Conservation (phyloP, 2,113 vertebrate species). For the Hemiprocne comata region DNA sequence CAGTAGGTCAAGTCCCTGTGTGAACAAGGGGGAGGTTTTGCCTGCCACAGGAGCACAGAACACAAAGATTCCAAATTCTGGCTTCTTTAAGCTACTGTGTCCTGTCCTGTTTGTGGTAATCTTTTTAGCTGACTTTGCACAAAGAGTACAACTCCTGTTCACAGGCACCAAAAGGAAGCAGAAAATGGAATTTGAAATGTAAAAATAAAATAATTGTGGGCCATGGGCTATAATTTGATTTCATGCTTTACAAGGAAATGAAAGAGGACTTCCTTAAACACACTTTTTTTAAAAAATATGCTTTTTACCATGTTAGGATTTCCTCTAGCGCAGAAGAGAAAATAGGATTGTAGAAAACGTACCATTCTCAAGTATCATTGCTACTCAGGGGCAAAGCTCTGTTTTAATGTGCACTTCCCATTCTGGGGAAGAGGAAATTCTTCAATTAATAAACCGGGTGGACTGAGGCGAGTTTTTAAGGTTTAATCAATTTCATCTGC, state of each 20-base stretch:
- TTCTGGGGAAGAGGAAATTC: constrained; percentile 86
- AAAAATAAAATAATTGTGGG: constrained; percentile 77
- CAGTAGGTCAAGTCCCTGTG: neutral
- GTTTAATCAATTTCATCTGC: constrained; percentile 86
- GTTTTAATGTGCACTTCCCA: constrained; percentile 85
- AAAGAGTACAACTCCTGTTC: constrained; percentile 69
- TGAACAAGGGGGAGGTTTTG: neutral
- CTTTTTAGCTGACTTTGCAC: constrained; percentile 70
- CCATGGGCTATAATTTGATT: constrained; percentile 80
- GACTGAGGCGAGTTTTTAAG: constrained; percentile 81
- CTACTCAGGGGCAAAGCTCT: constrained; percentile 79
- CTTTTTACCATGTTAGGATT: constrained; percentile 82
- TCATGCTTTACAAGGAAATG: constrained; percentile 82
- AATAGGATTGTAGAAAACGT: constrained; percentile 79
- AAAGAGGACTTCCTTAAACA: constrained; percentile 80
- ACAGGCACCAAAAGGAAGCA: constrained; percentile 63
- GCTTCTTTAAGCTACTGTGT: constrained; percentile 60
- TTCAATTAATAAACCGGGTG: constrained; percentile 90
- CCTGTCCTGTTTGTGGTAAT: constrained; percentile 43
- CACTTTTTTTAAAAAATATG: constrained; percentile 3
- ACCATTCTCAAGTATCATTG: constrained; percentile 80
- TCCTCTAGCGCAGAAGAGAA: constrained; percentile 77
- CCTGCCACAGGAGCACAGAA: neutral
- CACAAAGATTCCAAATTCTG: neutral
- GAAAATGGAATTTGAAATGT: constrained; percentile 77